Conservation (phyloP, 2,888 invertebrate genomes). For the Notocelia uddmanniana region DNA sequence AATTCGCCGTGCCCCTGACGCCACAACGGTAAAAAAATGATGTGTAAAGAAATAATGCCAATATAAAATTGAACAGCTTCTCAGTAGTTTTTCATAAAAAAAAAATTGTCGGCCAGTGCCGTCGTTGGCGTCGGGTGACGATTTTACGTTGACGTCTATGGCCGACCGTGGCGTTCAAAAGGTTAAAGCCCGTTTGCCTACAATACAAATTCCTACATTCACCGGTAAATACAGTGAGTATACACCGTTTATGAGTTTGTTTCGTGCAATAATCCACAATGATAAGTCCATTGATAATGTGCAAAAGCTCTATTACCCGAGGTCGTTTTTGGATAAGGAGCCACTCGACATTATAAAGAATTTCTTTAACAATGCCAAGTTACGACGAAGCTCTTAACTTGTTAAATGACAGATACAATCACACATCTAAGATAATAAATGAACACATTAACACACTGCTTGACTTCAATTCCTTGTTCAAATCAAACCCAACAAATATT, state of each 20-base stretch:
- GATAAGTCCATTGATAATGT: constrained; percentile 9
- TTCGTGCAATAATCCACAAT: constrained; percentile 17
- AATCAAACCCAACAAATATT: constrained; percentile 2
- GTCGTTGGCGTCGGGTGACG: no score
- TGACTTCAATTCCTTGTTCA: constrained; percentile 5
- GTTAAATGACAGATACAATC: constrained; percentile 22
- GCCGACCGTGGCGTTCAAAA: no score
- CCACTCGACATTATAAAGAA: constrained; percentile 26
- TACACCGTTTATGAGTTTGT: constrained; percentile 15
- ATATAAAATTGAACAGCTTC: no score
- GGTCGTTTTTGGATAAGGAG: constrained; percentile 1
- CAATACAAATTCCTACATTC: not conserved
- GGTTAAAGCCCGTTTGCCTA: not conserved
- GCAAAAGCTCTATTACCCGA: constrained; percentile 20
- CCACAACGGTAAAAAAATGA: no score
- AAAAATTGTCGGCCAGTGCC: no score
- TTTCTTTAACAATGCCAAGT: constrained; percentile 7
- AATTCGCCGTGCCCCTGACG: no score
- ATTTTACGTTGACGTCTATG: no score
- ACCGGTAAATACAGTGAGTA: constrained; percentile 30
- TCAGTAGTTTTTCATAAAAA: no score
- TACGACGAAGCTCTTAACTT: constrained; percentile 20
- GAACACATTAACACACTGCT: constrained; percentile 25
- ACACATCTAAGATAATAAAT: constrained; percentile 25
- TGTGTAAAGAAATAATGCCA: no score